Percentiles rank a stretch among this genome's conserved stretches.
Evolutionary conservation across 1,140 invertebrate species (phyloP).

Genomic region (Ceratina japonica): DNA sequence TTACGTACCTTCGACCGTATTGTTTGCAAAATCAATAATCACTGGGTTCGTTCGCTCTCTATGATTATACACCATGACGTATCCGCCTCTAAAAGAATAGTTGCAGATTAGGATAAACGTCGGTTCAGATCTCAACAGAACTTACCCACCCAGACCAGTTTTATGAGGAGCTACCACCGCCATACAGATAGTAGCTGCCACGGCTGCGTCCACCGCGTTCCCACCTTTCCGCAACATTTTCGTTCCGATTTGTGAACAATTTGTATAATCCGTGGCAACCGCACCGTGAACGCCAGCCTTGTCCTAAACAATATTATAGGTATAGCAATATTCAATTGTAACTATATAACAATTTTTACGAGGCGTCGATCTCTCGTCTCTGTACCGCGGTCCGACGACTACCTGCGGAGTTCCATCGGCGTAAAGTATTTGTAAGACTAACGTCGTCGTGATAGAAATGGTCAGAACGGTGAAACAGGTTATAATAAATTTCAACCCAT

Average conservation of each 20-base stretch:
- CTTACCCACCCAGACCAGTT: slow-evolving; percentile 86
- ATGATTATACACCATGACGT: slow-evolving; percentile 87
- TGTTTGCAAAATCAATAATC: slow-evolving; percentile 81
- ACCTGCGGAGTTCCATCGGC: slow-evolving; percentile 82
- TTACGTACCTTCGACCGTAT: slow-evolving; percentile 73
- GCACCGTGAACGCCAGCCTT: slow-evolving; percentile 83
- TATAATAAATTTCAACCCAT: slow-evolving; percentile 79
- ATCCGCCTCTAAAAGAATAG: slow-evolving; percentile 83
- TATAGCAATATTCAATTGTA: too few species aligned
- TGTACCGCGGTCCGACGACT: slow-evolving; percentile 12
- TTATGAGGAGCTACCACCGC: slow-evolving; percentile 84
- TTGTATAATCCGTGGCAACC: slow-evolving; percentile 85
- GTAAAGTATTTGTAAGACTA: slow-evolving; percentile 84
- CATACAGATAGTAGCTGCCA: slow-evolving; percentile 85
- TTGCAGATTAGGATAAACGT: slow-evolving; percentile 17
- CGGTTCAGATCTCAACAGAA: too few species aligned
- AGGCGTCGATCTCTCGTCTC: too few species aligned
- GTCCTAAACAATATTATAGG: too few species aligned
- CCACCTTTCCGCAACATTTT: slow-evolving; percentile 84
- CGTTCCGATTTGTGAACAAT: slow-evolving; percentile 87
- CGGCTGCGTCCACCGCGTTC: slow-evolving; percentile 85
- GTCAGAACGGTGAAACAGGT: slow-evolving; percentile 80
- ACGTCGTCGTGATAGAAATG: slow-evolving; percentile 83
- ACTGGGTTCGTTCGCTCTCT: slow-evolving; percentile 76
- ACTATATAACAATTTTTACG: too few species aligned